Base-by-base conservation (phyloP, 2,888 invertebrate species). In the Hydropsyche betteni region DNA sequence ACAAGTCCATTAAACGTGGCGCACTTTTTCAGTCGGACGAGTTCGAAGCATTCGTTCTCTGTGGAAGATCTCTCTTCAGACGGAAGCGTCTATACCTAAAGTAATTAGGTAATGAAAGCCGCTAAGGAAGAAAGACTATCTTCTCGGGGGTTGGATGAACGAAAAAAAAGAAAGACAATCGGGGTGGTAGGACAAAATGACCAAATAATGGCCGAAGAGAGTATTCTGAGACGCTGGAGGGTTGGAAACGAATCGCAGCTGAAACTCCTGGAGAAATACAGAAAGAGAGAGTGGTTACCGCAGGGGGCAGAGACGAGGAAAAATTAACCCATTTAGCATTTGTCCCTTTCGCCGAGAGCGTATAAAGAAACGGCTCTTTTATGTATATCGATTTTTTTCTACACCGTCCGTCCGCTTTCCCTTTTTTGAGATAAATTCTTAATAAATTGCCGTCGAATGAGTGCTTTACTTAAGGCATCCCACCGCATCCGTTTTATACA, bases 101-200 rank as follows among this genome's bases (percentile, higher is more conserved):
- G 79, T 76, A 79, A 79, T 79, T 77, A 79, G 76, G 79, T 79
- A 79, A 79, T 79, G 79, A 79, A 78, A 79, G 79, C 77, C 69
- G 44, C 78, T 68, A 71, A 75, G 78, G 69, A 79, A 74, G 78
- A 76, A 74, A 76, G 75, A 75, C 75, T 75, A 70, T 77, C 77
- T 33, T 68, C 72, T 70, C 68, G 44, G 16, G 71, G 34, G 53
- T 69, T 64, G 53, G n/a, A 38, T 34, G 64, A 52, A 24, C 14
- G 64, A 72, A 71, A 78, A 76, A 75, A 72, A 72, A 71, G 16
- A 61, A 51, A 58, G 51, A 69, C 58, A 58, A 58, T 52, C 71
- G 33, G 64, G 68, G 68, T 70, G 75, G 77, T 75, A 44, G 75
- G 74, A 68, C 34, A 68, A 70, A 76, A 78, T 78, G 72, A 73